Conservation (phyloP, 2,797 vertebrate genomes). For the Fringilla coelebs region DNA sequence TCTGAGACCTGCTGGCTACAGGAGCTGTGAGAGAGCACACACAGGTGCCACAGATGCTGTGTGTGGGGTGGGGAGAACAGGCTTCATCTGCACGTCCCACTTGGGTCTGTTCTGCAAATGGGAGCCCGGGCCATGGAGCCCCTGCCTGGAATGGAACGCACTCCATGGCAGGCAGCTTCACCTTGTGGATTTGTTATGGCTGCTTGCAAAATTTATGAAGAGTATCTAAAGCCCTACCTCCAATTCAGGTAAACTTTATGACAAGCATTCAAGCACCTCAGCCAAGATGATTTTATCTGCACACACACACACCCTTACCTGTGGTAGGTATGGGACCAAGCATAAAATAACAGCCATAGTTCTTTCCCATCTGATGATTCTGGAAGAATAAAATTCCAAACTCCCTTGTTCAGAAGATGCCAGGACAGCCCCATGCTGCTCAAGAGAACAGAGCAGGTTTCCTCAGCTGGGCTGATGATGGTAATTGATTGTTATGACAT, state of each 20-base stretch:
- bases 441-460: not conserved
- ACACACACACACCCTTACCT: not conserved
- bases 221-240: not conserved
- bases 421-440: rapidly evolving
- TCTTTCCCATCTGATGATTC: not conserved
- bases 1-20: rapidly evolving
- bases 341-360: rapidly evolving
- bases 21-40: rapidly evolving
- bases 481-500: not conserved
- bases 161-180: not conserved
- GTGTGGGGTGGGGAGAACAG: no score
- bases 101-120: not conserved
- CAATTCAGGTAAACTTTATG: not conserved
- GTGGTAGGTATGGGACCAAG: not conserved
- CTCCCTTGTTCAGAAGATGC: not conserved
- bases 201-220: not conserved
- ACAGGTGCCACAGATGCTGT: rapidly evolving
- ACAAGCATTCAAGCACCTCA: not conserved
- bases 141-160: not conserved
- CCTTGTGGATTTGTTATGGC: not conserved
- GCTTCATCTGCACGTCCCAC: no score
- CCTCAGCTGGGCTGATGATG: not conserved
- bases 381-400: not conserved
- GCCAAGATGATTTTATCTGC: not conserved
- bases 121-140: not conserved